Conservation (phyloP, 2,888 invertebrate genomes). For the Synanthedon tipuliformis region DNA sequence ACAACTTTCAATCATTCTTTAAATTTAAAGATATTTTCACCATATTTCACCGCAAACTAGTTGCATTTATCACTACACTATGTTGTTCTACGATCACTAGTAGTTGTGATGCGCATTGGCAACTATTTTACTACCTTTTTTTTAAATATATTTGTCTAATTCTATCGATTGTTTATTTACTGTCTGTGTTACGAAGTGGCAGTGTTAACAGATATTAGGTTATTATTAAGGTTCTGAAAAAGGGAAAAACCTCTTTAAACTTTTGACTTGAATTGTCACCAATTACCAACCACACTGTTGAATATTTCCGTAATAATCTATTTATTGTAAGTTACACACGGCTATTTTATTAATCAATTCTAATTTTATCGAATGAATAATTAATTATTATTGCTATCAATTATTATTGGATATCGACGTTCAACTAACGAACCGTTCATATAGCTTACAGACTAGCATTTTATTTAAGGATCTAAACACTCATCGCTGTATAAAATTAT, state of each 20-base stretch:
- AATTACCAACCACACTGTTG: too few species aligned
- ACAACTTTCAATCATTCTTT: too few species aligned
- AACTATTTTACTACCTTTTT: neutral
- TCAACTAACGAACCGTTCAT: neutral
- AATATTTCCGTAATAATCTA: neutral
- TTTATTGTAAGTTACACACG: neutral
- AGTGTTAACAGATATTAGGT: neutral
- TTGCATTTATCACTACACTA: conserved; percentile 31
- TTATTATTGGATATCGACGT: neutral
- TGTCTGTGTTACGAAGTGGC: neutral
- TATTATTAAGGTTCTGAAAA: neutral
- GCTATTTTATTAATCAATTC: neutral
- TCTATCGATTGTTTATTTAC: neutral
- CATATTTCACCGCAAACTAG: too few species aligned
- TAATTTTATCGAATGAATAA: neutral
- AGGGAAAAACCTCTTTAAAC: neutral
- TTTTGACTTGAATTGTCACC: too few species aligned
- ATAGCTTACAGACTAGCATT: conserved; percentile 1
- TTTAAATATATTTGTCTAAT: neutral
- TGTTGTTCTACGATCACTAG: conserved; percentile 48
- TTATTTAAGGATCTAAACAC: neutral
- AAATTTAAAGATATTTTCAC: too few species aligned
- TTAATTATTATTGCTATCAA: neutral
- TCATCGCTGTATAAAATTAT: neutral
- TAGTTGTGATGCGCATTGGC: conserved; percentile 2